A percentile compares a stretch with the other conserved stretches of the same genome.
phyloP scores from a whole-genome alignment of 2,113 vertebrate genomes.

The Megaceryle torquata region DNA sequence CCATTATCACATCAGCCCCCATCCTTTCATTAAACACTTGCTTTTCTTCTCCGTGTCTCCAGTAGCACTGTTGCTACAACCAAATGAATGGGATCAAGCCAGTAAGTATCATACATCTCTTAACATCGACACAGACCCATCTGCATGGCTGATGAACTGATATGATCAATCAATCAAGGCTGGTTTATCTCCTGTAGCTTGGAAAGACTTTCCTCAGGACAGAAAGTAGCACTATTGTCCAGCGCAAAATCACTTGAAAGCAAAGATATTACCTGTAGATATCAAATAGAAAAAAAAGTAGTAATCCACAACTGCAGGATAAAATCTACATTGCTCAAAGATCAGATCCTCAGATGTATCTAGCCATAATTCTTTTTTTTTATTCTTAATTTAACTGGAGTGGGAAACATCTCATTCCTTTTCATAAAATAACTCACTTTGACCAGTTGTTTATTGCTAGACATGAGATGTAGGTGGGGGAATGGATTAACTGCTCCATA shows the following conservation, averaged over 20 bases:
- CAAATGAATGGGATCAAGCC: too few species aligned
- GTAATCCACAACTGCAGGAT: neutral
- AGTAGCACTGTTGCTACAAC: too few species aligned
- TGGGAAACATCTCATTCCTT: neutral
- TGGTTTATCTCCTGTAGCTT: neutral
- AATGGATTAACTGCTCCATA: neutral
- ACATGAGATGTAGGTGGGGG: fast-evolving
- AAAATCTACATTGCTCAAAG: neutral
- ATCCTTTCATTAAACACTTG: neutral
- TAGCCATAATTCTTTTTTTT: neutral
- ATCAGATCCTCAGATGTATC: neutral
- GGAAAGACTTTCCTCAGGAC: neutral
- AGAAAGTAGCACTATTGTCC: neutral
- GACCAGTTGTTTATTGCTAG: neutral
- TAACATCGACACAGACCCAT: neutral
- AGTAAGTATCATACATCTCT: too few species aligned
- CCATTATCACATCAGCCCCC: neutral
- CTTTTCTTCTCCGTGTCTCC: neutral
- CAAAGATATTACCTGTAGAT: neutral
- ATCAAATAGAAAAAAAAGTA: neutral
- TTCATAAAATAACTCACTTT: neutral
- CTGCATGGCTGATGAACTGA: neutral
- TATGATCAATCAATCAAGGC: neutral
- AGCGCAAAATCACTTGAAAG: neutral
- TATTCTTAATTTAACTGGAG: neutral